Percentiles rank a stretch among this genome's conserved stretches.
Evolutionary conservation across 2,888 invertebrate genomes (phyloP).

Genomic region (Oligia fasciuncula): DNA sequence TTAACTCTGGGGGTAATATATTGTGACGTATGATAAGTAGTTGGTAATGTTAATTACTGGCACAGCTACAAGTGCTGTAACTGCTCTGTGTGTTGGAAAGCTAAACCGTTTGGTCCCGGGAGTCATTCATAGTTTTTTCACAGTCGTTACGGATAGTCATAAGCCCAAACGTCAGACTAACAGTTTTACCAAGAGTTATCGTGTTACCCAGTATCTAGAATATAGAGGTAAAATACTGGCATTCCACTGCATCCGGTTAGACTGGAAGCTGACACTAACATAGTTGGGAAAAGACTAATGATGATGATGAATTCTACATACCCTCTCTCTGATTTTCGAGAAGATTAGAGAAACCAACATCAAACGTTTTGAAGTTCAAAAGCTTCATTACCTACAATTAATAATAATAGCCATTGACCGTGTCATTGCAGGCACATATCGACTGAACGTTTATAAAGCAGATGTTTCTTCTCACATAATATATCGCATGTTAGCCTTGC

Average conservation of each 20-base stretch:
- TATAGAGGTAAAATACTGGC: neutral
- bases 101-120: neutral
- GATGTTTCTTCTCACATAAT: constrained; percentile 47
- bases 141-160: no score
- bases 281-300: neutral
- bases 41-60: neutral
- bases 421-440: neutral
- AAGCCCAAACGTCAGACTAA: no score
- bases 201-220: neutral
- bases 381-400: neutral
- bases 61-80: neutral
- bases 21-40: neutral
- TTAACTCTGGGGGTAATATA: neutral
- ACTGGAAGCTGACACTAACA: neutral
- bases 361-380: neutral
- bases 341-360: neutral
- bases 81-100: neutral
- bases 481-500: constrained; percentile 22
- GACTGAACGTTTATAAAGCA: constrained; percentile 27
- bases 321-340: neutral
- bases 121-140: neutral
- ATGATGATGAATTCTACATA: no score
- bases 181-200: no score
- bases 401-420: neutral
- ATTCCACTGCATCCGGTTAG: neutral